Conservation (phyloP, 2,113 vertebrate genomes). For the Climacteris rufus region DNA sequence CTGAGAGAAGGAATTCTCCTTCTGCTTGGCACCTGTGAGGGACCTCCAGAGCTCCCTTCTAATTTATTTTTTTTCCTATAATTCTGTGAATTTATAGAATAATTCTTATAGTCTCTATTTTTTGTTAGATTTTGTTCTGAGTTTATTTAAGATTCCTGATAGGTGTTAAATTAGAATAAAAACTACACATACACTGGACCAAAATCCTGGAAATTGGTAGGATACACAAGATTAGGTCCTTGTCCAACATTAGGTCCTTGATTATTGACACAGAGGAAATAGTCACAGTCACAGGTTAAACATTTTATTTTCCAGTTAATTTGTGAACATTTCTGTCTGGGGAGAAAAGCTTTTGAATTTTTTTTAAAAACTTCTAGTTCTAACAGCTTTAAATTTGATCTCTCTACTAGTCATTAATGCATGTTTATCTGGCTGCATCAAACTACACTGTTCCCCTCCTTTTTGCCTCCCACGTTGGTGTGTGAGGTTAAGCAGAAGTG, state of each 20-base stretch:
- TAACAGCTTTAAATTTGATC: background rate
- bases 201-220: background rate
- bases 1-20: background rate
- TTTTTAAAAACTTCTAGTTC: background rate
- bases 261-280: background rate
- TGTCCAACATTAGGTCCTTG: background rate
- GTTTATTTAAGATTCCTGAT: background rate
- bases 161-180: background rate
- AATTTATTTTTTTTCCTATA: background rate
- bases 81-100: background rate
- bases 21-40: background rate
- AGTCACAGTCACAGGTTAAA: background rate
- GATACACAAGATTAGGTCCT: background rate
- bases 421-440: constrained; percentile 13
- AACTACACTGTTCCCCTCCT: background rate
- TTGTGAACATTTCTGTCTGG: background rate
- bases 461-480: background rate
- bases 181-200: background rate
- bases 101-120: background rate
- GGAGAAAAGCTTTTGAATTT: background rate
- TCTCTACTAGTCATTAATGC: background rate
- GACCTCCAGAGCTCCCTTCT: background rate
- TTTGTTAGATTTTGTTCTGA: background rate
- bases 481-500: background rate
- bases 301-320: background rate